phyloP scores from a whole-genome alignment of 35 echinoderm and acorn worm species.

The Hemicentrotus pulcherrimus region DNA sequence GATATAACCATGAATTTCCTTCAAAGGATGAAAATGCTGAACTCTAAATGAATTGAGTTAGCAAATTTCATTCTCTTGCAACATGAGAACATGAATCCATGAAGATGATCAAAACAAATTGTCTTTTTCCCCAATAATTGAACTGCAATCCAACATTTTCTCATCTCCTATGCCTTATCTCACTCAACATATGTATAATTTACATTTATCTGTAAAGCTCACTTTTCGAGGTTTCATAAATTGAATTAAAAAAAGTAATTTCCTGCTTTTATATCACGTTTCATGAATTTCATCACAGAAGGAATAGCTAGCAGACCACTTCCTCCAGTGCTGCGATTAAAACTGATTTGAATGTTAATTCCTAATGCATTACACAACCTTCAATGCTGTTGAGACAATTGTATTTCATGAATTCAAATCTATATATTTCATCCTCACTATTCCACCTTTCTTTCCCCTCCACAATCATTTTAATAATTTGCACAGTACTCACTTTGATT shows the following conservation, averaged over 20 bases:
- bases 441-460: background rate
- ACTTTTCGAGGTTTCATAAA: background rate
- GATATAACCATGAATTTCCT: background rate
- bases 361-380: constrained; percentile 17
- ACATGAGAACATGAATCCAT: background rate
- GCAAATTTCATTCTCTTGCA: background rate
- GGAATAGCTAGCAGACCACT: background rate
- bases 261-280: constrained; percentile 10
- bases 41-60: background rate
- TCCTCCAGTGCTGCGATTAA: background rate
- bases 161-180: background rate
- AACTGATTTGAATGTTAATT: constrained; percentile 20
- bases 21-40: background rate
- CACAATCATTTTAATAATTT: background rate
- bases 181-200: background rate
- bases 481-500: constrained; percentile 10
- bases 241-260: constrained; percentile 1
- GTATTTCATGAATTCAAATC: background rate
- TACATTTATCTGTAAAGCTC: background rate
- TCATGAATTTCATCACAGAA: background rate
- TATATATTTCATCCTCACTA: background rate
- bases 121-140: background rate
- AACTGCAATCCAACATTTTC: background rate
- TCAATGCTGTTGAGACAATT: constrained; percentile 1
- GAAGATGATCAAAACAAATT: too few species aligned